Evolutionary conservation across 2,113 vertebrate species (phyloP).

Genomic region (Synchiropus splendidus): DNA sequence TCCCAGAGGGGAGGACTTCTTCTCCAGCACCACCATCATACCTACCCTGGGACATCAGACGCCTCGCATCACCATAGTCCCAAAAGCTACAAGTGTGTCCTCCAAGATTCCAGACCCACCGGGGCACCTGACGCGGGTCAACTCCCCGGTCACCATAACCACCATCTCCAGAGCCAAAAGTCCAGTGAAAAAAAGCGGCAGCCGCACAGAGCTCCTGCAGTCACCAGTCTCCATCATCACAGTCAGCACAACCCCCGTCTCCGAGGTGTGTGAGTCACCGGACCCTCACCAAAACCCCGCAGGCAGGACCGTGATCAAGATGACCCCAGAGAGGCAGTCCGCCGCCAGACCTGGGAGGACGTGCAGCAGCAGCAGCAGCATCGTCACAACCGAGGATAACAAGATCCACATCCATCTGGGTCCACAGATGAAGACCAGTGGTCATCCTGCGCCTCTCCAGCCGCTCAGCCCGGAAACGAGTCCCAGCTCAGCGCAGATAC

Average conservation of each 20-base stretch:
- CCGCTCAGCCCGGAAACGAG: constrained; percentile 75
- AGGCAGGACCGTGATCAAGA: constrained; percentile 77
- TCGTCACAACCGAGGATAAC: constrained; percentile 92
- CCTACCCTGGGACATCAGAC: constrained; percentile 86
- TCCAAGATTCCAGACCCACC: constrained; percentile 58
- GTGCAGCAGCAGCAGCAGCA: constrained; percentile 78
- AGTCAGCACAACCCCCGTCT: constrained; percentile 75
- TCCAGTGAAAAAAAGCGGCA: constrained; percentile 64
- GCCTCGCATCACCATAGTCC: constrained; percentile 91
- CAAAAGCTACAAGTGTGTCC: constrained; percentile 67
- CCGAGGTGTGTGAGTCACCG: constrained; percentile 57
- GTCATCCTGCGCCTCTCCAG: constrained; percentile 29
- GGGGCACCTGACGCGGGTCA: constrained; percentile 61
- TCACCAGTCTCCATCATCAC: constrained; percentile 89
- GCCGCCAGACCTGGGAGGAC: constrained; percentile 58
- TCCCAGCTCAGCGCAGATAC: constrained; percentile 73
- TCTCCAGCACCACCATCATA: constrained; percentile 89
- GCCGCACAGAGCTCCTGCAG: constrained; percentile 49
- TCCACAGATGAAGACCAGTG: constrained; percentile 62
- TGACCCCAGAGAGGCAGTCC: constrained; percentile 78
- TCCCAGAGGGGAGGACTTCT: constrained; percentile 84
- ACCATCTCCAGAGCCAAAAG: constrained; percentile 81
- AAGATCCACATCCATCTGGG: constrained; percentile 96
- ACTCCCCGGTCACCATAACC: constrained; percentile 89
- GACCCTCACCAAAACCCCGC: constrained; percentile 70